These are phyloP conservation scores for Drosophila azteca DNA, from an alignment of 1,140 invertebrate genomes.

Conservation along the genomic window DNA sequence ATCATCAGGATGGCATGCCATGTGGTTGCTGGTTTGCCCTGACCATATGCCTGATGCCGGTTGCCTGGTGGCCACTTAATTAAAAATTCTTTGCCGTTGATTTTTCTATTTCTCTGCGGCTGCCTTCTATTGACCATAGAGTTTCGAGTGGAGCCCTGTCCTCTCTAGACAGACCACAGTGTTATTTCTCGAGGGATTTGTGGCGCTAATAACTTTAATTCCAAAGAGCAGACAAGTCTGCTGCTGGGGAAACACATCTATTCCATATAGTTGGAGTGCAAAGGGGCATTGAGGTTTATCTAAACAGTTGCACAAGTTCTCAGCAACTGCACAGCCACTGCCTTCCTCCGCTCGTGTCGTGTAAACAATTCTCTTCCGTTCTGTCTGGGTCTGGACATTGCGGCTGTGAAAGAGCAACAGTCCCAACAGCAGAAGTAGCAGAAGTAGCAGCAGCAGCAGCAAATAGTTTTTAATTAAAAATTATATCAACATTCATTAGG, in stretches of 20 bases:
- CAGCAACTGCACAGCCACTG: conserved; percentile 16
- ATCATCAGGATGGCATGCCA: conserved; percentile 31
- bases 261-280: too few species aligned
- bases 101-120: conserved; percentile 40
- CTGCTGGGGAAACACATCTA: not conserved
- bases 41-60: conserved; percentile 15
- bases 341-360: not conserved
- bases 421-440: conserved; percentile 10
- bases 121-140: not conserved
- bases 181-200: conserved; percentile 26
- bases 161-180: not conserved
- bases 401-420: not conserved
- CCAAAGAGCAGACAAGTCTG: conserved; percentile 6
- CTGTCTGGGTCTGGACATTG: conserved; percentile 1
- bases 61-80: conserved; percentile 50
- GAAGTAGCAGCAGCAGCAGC: conserved; percentile 30
- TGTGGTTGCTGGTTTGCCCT: not conserved
- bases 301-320: conserved; percentile 61
- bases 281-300: conserved; percentile 36
- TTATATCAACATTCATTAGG: conserved; percentile 67
- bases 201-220: conserved; percentile 49
- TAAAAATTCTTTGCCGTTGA: conserved; percentile 61
- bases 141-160: not conserved
- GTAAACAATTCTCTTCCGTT: conserved; percentile 16
- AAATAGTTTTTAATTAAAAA: conserved; percentile 77